Conservation (phyloP, 2,797 vertebrate genomes). For the Gila robusta region DNA sequence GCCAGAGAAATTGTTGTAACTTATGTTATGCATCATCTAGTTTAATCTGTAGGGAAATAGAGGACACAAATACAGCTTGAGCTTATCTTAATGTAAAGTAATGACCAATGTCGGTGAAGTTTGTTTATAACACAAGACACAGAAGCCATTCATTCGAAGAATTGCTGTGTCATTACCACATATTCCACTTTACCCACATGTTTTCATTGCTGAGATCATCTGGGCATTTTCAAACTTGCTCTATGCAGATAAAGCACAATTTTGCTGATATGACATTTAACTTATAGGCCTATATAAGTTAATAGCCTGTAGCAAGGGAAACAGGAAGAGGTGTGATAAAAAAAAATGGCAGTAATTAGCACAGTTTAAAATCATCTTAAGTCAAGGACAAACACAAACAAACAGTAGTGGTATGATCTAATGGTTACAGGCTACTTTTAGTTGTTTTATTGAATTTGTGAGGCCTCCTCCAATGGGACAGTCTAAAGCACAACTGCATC, state of each 20-base stretch:
- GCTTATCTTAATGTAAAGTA: not conserved
- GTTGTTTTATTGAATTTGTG: not conserved
- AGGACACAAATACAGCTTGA: not conserved
- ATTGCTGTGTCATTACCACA: conserved; percentile 7
- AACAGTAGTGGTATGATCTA: not conserved
- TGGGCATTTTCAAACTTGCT: not conserved
- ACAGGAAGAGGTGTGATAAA: not conserved
- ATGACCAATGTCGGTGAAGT: not conserved
- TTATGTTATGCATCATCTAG: not conserved
- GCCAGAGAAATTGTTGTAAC: not conserved
- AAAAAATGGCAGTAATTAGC: not conserved
- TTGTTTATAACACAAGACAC: not conserved
- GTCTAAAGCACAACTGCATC: conserved; percentile 66
- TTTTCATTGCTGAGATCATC: not conserved
- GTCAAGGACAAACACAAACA: not conserved
- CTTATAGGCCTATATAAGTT: not conserved
- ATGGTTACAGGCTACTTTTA: not conserved
- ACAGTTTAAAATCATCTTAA: not conserved
- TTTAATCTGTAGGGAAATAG: not conserved
- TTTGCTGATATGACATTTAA: not conserved
- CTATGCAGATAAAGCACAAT: not conserved
- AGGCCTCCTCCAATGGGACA: conserved; percentile 42
- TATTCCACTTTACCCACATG: not conserved
- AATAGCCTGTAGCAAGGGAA: not conserved
- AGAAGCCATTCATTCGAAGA: not conserved